These are phyloP conservation scores for Dreissena polymorpha DNA, from an alignment of 1,140 invertebrate genomes.

Conservation along the genomic window DNA sequence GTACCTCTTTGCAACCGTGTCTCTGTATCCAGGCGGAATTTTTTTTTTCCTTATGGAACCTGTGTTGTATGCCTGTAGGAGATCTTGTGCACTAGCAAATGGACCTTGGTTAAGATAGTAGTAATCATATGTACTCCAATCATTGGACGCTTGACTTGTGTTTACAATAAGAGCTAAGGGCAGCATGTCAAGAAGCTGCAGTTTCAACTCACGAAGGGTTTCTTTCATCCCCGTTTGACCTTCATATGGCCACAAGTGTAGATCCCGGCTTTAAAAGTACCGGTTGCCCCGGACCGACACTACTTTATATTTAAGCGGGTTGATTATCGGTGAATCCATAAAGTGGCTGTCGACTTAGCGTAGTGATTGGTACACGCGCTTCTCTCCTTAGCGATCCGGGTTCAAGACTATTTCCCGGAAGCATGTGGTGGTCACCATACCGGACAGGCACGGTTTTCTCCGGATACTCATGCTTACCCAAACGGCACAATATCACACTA, in stretches of 20 bases:
- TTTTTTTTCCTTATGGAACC: slow-evolving; percentile 17
- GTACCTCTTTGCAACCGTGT: slow-evolving; percentile 20
- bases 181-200: slow-evolving; percentile 31
- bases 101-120: slow-evolving; percentile 53
- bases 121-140: slow-evolving; percentile 42
- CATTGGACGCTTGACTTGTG: slow-evolving; percentile 24
- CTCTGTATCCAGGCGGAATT: slow-evolving; percentile 29
- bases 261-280: slow-evolving; percentile 24
- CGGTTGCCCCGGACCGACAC: no score
- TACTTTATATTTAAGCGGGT: no score
- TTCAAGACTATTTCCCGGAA: no score
- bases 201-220: slow-evolving; percentile 27
- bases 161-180: slow-evolving; percentile 36
- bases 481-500: no score
- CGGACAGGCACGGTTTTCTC: no score
- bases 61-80: slow-evolving; percentile 39
- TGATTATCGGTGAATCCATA: no score
- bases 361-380: no score
- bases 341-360: no score
- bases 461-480: no score
- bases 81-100: slow-evolving; percentile 26
- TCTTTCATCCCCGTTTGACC: slow-evolving; percentile 40
- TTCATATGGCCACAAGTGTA: slow-evolving; percentile 39
- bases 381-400: no score
- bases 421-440: no score